A percentile compares a stretch with the other conserved stretches of the same genome.
These are phyloP conservation scores for Atherinomorus stipes DNA, from an alignment of 2,113 vertebrate species.

Conservation along the genomic window DNA sequence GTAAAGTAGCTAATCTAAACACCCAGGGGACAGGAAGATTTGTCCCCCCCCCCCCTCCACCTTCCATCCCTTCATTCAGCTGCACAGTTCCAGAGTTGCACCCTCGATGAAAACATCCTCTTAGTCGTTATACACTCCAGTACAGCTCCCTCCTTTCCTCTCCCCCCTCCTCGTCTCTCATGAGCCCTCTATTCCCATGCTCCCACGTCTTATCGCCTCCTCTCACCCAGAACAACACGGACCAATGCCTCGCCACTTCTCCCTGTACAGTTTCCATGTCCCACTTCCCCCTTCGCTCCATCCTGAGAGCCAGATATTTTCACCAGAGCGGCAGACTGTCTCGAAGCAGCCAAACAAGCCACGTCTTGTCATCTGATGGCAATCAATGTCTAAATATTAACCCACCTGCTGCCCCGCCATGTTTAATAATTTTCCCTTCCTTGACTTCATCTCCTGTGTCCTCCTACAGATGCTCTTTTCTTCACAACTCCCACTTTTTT, in stretches of 20 bases:
- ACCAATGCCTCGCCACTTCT: conserved; percentile 42
- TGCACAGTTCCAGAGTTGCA: conserved; percentile 39
- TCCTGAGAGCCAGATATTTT: conserved; percentile 12
- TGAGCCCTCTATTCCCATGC: conserved; percentile 45
- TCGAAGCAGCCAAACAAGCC: conserved; percentile 41
- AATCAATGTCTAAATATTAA: conserved; percentile 52
- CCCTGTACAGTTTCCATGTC: neutral
- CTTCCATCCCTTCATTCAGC: conserved; percentile 34
- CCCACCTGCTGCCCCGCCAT: conserved; percentile 48
- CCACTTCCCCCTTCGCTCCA: neutral
- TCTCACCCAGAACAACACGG: conserved; percentile 56
- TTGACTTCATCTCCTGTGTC: neutral
- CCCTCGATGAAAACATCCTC: conserved; percentile 45
- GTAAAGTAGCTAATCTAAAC: conserved; percentile 54
- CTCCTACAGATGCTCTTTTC: conserved; percentile 1
- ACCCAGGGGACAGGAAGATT: conserved; percentile 34
- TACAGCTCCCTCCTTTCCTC: conserved; percentile 3
- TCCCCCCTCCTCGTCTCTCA: conserved; percentile 16
- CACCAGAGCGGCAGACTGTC: conserved; percentile 21
- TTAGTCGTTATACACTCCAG: conserved; percentile 33
- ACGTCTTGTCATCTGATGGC: conserved; percentile 6
- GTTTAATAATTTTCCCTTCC: conserved; percentile 14
- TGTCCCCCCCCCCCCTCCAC: neutral
- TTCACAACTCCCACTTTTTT: conserved; percentile 9
- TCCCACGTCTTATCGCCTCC: conserved; percentile 36